phyloP scores from a whole-genome alignment of 2,113 vertebrate species.

The Perccottus glenii region DNA sequence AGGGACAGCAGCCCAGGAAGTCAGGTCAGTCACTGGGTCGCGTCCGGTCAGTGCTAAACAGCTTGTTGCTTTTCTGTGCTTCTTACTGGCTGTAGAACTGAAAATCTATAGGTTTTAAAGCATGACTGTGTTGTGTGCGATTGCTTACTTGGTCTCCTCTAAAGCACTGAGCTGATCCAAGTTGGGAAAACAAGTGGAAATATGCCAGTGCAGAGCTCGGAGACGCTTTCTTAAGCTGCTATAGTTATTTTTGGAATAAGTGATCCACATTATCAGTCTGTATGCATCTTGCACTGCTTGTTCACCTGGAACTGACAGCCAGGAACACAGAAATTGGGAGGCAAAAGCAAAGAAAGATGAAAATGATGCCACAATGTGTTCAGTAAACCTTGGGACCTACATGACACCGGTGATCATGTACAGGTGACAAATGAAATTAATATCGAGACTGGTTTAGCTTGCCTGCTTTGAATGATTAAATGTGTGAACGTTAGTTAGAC shows the following conservation, averaged over 20 bases:
- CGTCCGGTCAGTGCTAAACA: conserved; percentile 8
- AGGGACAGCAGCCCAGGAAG: conserved; percentile 32
- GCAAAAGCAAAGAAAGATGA: conserved; percentile 14
- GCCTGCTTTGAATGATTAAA: not conserved
- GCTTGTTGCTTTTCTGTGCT: conserved; percentile 28
- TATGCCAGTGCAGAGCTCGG: conserved; percentile 25
- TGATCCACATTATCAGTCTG: conserved; percentile 35
- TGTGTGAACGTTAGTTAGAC: not conserved
- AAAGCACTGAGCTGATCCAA: conserved; percentile 13
- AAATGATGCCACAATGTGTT: conserved; percentile 34
- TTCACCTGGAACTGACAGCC: conserved; percentile 39
- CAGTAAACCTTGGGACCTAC: conserved; percentile 14
- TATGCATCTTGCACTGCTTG: conserved; percentile 19
- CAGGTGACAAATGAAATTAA: conserved; percentile 16
- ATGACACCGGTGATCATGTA: conserved; percentile 8
- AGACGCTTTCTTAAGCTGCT: conserved; percentile 27
- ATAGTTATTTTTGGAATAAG: conserved; percentile 31
- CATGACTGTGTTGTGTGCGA: not conserved
- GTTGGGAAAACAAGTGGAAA: conserved; percentile 3
- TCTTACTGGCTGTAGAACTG: not conserved
- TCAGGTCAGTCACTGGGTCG: conserved; percentile 53
- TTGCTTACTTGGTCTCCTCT: conserved; percentile 3
- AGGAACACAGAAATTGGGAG: conserved; percentile 19
- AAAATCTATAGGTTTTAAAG: conserved; percentile 29
- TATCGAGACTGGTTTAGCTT: not conserved